A percentile compares a stretch with the other conserved stretches of the same genome.
Evolutionary conservation across 2,797 vertebrate species (phyloP).

Genomic region (Spinus pinus): DNA sequence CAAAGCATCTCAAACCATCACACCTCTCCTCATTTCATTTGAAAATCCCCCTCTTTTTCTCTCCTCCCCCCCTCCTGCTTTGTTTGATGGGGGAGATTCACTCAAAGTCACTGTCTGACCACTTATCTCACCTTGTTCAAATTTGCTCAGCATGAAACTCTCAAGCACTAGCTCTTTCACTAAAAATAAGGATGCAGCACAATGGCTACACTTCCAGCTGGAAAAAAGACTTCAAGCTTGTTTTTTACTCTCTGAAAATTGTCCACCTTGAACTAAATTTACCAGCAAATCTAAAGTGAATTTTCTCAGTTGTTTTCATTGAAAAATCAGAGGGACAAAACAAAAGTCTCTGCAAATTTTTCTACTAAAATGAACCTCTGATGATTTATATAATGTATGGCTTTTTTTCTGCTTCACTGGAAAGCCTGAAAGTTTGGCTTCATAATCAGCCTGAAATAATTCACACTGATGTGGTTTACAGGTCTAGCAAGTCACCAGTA

Average conservation of each 20-base stretch:
- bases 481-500: neutral
- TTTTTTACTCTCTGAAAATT: neutral
- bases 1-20: neutral
- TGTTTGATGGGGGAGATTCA: neutral
- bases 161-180: neutral
- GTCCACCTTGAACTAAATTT: neutral
- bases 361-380: neutral
- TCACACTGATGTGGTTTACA: neutral
- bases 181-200: neutral
- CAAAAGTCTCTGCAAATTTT: neutral
- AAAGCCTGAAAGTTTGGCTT: neutral
- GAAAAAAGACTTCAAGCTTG: neutral
- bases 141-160: neutral
- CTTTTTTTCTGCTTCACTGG: neutral
- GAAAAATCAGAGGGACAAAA: neutral
- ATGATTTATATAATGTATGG: neutral
- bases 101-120: neutral
- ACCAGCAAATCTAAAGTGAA: neutral
- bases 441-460: neutral
- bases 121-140: neutral
- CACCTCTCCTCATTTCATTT: neutral
- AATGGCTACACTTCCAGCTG: neutral
- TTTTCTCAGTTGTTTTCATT: neutral
- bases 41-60: neutral
- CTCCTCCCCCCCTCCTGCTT: accelerated